Evolutionary conservation across 1,140 invertebrate genomes (phyloP), one percentile per base, ranked within the genome.

Genomic region (Zeugodacus cucurbitae): DNA sequence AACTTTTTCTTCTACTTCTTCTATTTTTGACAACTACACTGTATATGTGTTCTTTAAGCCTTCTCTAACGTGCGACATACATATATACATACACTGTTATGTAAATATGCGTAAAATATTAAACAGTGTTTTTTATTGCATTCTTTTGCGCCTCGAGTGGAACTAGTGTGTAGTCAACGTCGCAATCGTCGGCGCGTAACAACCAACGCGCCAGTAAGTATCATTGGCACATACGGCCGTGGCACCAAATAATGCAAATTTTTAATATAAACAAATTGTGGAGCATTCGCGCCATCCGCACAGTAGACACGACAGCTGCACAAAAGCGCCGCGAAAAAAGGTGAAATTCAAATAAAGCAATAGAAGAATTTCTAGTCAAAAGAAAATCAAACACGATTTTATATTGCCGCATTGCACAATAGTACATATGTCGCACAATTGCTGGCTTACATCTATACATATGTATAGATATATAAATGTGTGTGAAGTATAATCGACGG

Each of bases 191-290:
- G 70, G 70, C 37, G 70, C 70, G 37, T 41, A 74, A 44, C 70
- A 41, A 34, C 17, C 20, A 41, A 74, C 20, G 34, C 70, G 14
- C 5, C n/a, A 62, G 41, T 29, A 29, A 48, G 41, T 82, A 82
- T 82, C 74, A 82, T 29, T 82, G 74, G 41, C 74, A 48, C 74
- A 82, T 62, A 11, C 74, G 48, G 74, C n/a, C 11, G 67, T 14
- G 67, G 34, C 26, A 20, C 70, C 74, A 82, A 87, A 87, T 87
- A 59, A 58, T 59, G 86, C 34, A 59, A 57, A 59, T 87, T 87
- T 59, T 87, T 87, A 87, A 87, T 87, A 87, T 87, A 87, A 87
- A 87, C 86, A 87, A 87, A 87, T 87, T 87, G 86, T 87, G 44
- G 29, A 87, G 26, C 20, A 59, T 59, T 58, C 58, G 54, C 86